A percentile compares a stretch with the other conserved stretches of the same genome.
These are phyloP conservation scores for Leptinotarsa lineolata DNA, from an alignment of 1,140 invertebrate species.

Conservation along the genomic window DNA sequence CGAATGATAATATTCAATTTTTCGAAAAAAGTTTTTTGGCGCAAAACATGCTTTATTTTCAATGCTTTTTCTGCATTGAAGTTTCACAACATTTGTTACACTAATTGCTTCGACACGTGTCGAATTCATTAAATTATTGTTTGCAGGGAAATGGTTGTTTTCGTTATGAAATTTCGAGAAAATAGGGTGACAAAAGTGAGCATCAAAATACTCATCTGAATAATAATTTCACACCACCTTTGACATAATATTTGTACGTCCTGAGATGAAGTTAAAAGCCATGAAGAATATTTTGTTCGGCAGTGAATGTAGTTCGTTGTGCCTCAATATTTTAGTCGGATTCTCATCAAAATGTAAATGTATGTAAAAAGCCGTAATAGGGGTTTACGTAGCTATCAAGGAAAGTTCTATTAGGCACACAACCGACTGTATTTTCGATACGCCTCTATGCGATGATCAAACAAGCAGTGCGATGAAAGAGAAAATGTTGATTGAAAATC, in stretches of 20 bases:
- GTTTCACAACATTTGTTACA: too few species aligned
- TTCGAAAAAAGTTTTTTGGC: too few species aligned
- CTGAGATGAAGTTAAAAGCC: neutral
- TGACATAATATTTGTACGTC: neutral
- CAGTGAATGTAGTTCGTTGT: neutral
- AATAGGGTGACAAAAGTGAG: neutral
- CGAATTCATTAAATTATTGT: too few species aligned
- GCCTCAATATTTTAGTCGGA: neutral
- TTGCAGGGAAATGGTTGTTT: too few species aligned
- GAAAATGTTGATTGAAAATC: too few species aligned
- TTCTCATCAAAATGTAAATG: constrained; percentile 1
- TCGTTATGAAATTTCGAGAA: neutral
- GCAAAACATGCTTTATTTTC: too few species aligned
- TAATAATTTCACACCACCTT: neutral
- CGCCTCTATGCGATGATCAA: neutral
- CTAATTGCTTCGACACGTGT: too few species aligned
- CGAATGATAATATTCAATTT: too few species aligned
- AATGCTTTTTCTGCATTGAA: too few species aligned
- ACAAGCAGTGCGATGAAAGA: neutral
- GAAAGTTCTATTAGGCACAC: neutral
- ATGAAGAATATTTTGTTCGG: neutral
- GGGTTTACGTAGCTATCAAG: neutral
- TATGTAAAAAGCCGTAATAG: constrained; percentile 1
- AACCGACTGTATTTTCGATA: neutral
- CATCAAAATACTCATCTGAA: constrained; percentile 8